Conservation (phyloP, 2,113 vertebrate species). For the Gallinago jamesoni region DNA sequence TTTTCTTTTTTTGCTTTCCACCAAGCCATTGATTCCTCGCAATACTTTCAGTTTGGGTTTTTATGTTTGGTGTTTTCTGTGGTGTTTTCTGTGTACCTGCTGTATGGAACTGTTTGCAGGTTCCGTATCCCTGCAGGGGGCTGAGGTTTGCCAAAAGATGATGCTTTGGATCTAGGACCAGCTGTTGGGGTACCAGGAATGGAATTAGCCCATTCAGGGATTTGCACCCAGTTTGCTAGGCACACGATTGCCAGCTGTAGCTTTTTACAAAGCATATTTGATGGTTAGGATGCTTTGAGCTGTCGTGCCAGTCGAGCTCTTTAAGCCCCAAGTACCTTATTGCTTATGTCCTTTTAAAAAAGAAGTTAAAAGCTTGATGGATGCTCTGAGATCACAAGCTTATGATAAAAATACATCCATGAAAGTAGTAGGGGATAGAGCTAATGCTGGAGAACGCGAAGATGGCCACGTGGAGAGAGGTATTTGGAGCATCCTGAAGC, state of each 20-base stretch:
- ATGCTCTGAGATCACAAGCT: neutral
- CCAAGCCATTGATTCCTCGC: neutral
- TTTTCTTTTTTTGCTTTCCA: neutral
- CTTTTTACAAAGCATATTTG: neutral
- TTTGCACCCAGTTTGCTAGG: neutral
- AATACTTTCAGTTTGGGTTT: neutral
- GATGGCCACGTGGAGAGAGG: neutral
- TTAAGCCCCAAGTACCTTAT: neutral
- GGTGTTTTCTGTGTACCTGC: neutral
- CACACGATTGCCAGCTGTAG: neutral
- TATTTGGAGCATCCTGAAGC: neutral
- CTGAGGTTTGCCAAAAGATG: neutral
- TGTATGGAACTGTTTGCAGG: neutral
- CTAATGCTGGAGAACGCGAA: neutral
- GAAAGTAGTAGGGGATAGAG: neutral
- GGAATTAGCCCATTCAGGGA: neutral
- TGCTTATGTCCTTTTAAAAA: neutral
- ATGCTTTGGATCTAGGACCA: neutral
- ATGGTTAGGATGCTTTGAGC: neutral
- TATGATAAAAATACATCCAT: neutral
- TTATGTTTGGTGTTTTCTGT: neutral
- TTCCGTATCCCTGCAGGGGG: accelerated
- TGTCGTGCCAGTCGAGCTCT: neutral
- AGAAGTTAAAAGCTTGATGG: neutral
- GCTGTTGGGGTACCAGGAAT: neutral